Percentiles rank a stretch among this genome's conserved stretches.
Evolutionary conservation across 1,140 invertebrate genomes (phyloP).

Genomic region (Asbolus verrucosus): DNA sequence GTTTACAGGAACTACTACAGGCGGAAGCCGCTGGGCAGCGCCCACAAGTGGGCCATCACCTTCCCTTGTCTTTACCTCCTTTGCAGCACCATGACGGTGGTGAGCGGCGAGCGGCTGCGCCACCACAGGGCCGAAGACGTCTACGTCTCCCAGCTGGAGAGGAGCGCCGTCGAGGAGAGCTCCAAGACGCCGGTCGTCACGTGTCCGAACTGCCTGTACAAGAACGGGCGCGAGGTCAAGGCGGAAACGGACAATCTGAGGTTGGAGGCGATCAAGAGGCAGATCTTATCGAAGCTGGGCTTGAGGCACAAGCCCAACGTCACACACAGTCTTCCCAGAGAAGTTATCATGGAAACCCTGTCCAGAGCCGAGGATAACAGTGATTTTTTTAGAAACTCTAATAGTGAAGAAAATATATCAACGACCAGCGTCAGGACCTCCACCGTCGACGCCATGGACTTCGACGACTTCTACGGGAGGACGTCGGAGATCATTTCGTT

Average conservation of each 20-base stretch:
- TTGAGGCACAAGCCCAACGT: slow-evolving; percentile 77
- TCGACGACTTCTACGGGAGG: slow-evolving; percentile 81
- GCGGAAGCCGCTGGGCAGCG: slow-evolving; percentile 23
- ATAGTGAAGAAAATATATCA: slow-evolving; percentile 58
- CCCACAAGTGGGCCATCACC: slow-evolving; percentile 50
- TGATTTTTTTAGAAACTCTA: slow-evolving; percentile 57
- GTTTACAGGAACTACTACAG: slow-evolving; percentile 57
- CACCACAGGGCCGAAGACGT: slow-evolving; percentile 57
- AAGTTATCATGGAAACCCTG: slow-evolving; percentile 78
- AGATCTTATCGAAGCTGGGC: slow-evolving; percentile 81
- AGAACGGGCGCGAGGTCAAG: slow-evolving; percentile 56
- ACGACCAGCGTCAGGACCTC: slow-evolving; percentile 59
- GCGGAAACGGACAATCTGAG: slow-evolving; percentile 71
- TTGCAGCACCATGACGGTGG: slow-evolving; percentile 53
- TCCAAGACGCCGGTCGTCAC: slow-evolving; percentile 51
- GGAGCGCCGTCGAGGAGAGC: slow-evolving; percentile 50
- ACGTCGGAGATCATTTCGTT: slow-evolving; percentile 87
- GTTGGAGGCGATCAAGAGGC: slow-evolving; percentile 81
- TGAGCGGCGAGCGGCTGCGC: slow-evolving; percentile 49
- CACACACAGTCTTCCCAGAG: slow-evolving; percentile 73
- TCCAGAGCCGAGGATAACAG: slow-evolving; percentile 71
- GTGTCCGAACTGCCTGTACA: slow-evolving; percentile 63
- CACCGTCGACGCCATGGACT: slow-evolving; percentile 63
- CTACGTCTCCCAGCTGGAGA: slow-evolving; percentile 52
- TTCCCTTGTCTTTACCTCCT: slow-evolving; percentile 57